Evolutionary conservation across 1,140 invertebrate genomes (phyloP), one percentile per base, ranked within the genome.

Genomic region (Parasteatoda tepidariorum): DNA sequence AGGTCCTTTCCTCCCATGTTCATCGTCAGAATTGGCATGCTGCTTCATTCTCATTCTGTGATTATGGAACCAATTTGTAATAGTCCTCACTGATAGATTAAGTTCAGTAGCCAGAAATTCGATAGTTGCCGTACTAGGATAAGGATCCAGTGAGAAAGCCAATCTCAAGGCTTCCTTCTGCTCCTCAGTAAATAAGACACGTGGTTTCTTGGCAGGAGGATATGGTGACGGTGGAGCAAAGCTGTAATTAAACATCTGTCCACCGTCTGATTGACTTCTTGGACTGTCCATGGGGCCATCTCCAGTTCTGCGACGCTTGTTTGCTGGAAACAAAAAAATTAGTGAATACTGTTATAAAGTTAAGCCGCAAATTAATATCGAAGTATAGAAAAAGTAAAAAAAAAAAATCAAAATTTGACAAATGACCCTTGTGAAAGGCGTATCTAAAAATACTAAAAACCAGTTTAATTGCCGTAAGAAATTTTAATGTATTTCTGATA

Each of bases 51-150:
- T 92, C 96, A 99, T 99, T 79, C 98, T 93, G 89, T 99, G 97
- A 89, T 99, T 99, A 90, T 99, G 98, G 92, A 99, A 99, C 98
- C 98, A 99, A 89, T 99, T 99, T 22, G 96, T 97, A 81, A 99
- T 98, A 38, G 97, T 99, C 85, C 97, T 92, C 11, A 97, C 95
- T 2, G 96, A 96, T n/a, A 99, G 90, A 11, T 93, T 94, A 9
- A 99, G 90, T 88, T 98, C 96, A 24, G 93, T 92, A 15, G 97
- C 96, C 71, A 99, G 91, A 86, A 97, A 97, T 89, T 99, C 98
- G 55, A 99, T 98, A 31, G 96, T 97, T 9, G 94, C 93, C 84
- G 97, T 94, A 87, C 96, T 98, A 0, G 98, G 98, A 88, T 99
- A 99, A 0, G 97, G 97, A 89, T 99, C 98, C 15, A 99, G 90